Conservation (phyloP, 2,113 vertebrate genomes). For the Columba janthina region DNA sequence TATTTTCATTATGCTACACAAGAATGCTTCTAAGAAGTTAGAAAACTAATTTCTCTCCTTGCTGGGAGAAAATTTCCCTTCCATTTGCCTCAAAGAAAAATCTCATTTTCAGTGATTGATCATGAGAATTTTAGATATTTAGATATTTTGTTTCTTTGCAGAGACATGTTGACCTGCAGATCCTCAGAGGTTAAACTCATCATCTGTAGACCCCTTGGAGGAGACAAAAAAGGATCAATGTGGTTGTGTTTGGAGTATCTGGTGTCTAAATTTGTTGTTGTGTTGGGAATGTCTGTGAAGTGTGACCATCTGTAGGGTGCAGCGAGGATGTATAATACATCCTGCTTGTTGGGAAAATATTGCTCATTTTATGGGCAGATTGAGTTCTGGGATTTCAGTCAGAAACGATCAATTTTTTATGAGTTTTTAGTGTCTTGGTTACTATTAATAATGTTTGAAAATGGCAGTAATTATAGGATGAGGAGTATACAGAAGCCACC, state of each 20-base stretch:
- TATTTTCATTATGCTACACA: background rate
- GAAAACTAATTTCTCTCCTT: background rate
- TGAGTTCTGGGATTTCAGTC: background rate
- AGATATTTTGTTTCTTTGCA: background rate
- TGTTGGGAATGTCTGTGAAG: background rate
- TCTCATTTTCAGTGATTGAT: background rate
- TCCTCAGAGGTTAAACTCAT: background rate
- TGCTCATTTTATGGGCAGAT: background rate
- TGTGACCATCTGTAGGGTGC: background rate
- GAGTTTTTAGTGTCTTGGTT: background rate
- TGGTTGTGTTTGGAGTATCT: background rate
- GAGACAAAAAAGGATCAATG: background rate
- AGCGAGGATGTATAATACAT: accelerated
- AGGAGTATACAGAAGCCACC: no score
- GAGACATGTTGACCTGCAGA: background rate
- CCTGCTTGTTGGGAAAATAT: background rate
- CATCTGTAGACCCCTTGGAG: background rate
- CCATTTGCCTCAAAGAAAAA: background rate
- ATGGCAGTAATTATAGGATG: no score
- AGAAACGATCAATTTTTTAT: background rate
- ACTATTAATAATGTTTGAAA: background rate
- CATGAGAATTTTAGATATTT: background rate
- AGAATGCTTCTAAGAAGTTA: background rate
- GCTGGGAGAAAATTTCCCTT: background rate
- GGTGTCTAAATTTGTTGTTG: background rate